Evolutionary conservation across 2,113 vertebrate genomes (phyloP).

Genomic region (Psittacula cyanocephala): DNA sequence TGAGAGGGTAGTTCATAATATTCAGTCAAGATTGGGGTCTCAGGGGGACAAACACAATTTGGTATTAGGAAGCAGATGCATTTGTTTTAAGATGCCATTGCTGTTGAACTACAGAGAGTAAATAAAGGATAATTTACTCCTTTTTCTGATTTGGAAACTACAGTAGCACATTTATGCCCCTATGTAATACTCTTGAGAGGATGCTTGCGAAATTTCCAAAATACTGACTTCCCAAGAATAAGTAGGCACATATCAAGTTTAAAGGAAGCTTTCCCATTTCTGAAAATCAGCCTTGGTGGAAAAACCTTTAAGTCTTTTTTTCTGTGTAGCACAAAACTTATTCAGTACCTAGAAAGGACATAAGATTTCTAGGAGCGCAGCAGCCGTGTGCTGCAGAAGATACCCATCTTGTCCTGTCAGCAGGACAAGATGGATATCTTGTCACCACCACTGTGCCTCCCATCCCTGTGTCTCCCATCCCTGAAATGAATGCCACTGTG

Average conservation of each 20-base stretch:
- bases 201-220: not conserved
- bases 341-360: not conserved
- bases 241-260: not conserved
- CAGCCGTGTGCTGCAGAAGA: not conserved
- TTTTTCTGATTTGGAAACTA: not conserved
- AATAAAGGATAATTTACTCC: not conserved
- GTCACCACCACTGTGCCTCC: not conserved
- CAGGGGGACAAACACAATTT: not conserved
- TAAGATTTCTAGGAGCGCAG: not conserved
- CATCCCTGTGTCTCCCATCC: not conserved
- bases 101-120: not conserved
- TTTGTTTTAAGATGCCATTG: not conserved
- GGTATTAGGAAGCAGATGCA: not conserved
- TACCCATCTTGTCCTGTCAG: not conserved
- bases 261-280: not conserved
- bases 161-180: not conserved
- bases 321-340: not conserved
- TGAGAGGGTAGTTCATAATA: not conserved
- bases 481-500: not conserved
- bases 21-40: not conserved
- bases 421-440: not conserved
- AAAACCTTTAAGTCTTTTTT: not conserved
- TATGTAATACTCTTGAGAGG: not conserved
- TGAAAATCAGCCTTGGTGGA: not conserved
- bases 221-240: not conserved